These are phyloP conservation scores for Anolis apletophallus DNA, from an alignment of 2,797 vertebrate species.

Conservation along the genomic window DNA sequence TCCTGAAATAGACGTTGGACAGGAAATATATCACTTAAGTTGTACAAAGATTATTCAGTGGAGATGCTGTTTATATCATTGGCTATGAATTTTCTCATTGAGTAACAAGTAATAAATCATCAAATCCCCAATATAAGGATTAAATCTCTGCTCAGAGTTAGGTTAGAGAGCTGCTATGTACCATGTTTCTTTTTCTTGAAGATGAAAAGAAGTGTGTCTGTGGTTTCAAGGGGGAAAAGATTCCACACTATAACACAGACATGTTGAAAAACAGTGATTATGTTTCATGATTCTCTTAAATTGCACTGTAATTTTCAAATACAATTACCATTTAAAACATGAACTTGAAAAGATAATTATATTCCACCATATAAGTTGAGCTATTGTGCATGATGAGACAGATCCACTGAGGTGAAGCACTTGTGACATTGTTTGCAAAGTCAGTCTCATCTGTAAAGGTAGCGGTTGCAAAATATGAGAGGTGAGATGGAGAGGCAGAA, in stretches of 20 bases:
- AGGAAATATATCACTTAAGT: neutral
- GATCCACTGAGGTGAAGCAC: conserved; percentile 22
- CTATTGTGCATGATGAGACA: conserved; percentile 58
- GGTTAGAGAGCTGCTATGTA: neutral
- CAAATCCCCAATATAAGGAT: conserved; percentile 39
- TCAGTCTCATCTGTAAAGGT: conserved; percentile 12
- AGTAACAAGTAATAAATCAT: conserved; percentile 24
- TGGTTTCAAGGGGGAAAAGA: conserved; percentile 50
- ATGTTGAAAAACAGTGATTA: conserved; percentile 64
- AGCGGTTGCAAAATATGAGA: conserved; percentile 44
- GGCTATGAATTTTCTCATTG: conserved; percentile 16
- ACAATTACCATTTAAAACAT: conserved; percentile 70
- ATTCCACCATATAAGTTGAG: conserved; percentile 67
- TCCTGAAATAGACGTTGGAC: conserved; percentile 10
- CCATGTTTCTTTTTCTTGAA: neutral
- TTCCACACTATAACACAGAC: conserved; percentile 53
- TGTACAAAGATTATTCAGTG: conserved; percentile 7
- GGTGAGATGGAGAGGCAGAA: neutral
- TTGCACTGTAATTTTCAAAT: conserved; percentile 69
- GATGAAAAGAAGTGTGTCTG: conserved; percentile 39
- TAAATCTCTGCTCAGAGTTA: conserved; percentile 49
- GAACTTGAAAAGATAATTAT: conserved; percentile 71
- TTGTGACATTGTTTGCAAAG: conserved; percentile 55
- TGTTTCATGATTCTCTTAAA: conserved; percentile 68
- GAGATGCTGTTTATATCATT: conserved; percentile 22